Evolutionary conservation across 2,888 invertebrate genomes (phyloP).

Genomic region (Diogma glabrata): DNA sequence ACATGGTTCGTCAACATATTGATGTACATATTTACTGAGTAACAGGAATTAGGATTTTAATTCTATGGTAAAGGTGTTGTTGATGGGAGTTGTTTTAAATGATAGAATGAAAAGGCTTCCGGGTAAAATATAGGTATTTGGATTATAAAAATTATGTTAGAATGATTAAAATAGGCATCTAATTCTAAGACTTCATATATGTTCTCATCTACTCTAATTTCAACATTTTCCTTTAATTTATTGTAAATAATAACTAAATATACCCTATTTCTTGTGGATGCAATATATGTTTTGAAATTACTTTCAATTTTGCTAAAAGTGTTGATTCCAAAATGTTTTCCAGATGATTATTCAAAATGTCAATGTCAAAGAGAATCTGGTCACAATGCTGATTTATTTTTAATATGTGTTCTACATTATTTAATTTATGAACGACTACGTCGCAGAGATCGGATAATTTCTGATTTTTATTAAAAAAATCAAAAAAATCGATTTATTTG

Average conservation of each 20-base stretch:
- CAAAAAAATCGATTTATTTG: no score
- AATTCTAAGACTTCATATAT: constrained; percentile 5
- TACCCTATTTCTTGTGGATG: constrained; percentile 9
- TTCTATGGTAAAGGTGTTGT: not conserved
- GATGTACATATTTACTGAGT: not conserved
- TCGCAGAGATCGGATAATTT: no score
- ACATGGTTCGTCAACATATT: not conserved
- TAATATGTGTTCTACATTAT: not conserved
- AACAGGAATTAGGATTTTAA: not conserved
- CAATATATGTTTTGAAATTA: constrained; percentile 13
- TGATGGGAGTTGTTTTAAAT: not conserved
- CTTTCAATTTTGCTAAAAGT: constrained; percentile 11
- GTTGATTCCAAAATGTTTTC: constrained; percentile 12
- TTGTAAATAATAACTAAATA: no score
- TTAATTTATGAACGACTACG: not conserved
- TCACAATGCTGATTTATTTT: constrained; percentile 9
- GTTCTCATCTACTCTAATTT: constrained; percentile 9
- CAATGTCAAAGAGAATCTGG: constrained; percentile 9
- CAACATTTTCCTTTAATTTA: constrained; percentile 5
- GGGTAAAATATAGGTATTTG: not conserved
- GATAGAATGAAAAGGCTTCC: not conserved
- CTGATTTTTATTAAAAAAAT: no score
- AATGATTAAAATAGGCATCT: no score
- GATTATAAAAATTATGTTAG: not conserved
- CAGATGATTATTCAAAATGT: constrained; percentile 11